Conservation (phyloP, 2,888 invertebrate genomes). For the Andrena marginata region DNA sequence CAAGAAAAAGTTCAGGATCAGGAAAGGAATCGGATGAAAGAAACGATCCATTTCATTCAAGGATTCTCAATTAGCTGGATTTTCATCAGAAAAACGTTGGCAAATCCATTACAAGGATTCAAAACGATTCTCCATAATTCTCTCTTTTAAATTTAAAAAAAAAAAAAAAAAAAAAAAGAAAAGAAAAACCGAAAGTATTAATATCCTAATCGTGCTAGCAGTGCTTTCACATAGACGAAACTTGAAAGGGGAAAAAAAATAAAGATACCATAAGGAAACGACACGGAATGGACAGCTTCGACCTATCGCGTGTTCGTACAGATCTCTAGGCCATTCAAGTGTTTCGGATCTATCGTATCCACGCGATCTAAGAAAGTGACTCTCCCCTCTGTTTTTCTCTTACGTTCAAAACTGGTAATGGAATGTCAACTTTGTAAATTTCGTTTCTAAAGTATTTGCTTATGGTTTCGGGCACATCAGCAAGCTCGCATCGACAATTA, state of each 20-base stretch:
- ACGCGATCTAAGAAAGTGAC: constrained; percentile 43
- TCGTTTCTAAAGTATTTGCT: constrained; percentile 51
- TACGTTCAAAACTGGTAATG: constrained; percentile 67
- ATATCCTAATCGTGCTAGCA: constrained; percentile 57
- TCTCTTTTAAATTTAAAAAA: constrained; percentile 48
- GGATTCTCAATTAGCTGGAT: constrained; percentile 76
- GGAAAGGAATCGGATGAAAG: constrained; percentile 73
- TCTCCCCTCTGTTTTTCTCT: constrained; percentile 46
- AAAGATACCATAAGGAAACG: constrained; percentile 24
- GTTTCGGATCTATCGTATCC: constrained; percentile 46
- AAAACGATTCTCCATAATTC: constrained; percentile 61
- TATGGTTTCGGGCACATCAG: constrained; percentile 36
- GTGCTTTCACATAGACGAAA: constrained; percentile 57
- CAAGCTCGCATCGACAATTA: constrained; percentile 21
- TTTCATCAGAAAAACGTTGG: constrained; percentile 76
- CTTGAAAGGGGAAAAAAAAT: constrained; percentile 22
- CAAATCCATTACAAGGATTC: constrained; percentile 75
- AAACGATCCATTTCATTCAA: constrained; percentile 70
- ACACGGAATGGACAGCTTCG: constrained; percentile 42
- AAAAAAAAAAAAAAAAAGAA: constrained; percentile 22
- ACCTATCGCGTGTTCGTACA: constrained; percentile 45
- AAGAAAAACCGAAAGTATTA: constrained; percentile 4
- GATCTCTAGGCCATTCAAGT: constrained; percentile 52
- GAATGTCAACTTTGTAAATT: constrained; percentile 65
- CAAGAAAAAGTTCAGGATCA: constrained; percentile 79